These are phyloP conservation scores for Podocnemis expansa DNA, from an alignment of 2,113 vertebrate species.

Conservation along the genomic window DNA sequence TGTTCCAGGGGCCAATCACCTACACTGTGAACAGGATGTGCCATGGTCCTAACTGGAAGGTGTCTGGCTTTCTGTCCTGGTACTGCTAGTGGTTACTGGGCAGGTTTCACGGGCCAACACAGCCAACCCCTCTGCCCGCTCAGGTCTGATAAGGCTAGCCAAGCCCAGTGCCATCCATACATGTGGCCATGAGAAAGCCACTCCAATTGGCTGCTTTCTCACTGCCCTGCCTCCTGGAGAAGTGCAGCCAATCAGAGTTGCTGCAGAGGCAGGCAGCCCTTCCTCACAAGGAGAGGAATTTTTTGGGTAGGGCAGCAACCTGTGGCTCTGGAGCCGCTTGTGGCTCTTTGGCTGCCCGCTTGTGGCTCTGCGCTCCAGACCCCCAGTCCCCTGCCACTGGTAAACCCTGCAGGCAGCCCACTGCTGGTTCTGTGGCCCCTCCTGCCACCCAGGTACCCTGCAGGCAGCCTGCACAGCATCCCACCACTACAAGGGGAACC, in stretches of 20 bases:
- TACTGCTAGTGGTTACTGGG: not conserved
- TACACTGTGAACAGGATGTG: not conserved
- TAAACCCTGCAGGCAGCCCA: no score
- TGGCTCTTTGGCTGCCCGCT: no score
- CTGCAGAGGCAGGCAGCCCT: not conserved
- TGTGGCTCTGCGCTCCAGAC: no score
- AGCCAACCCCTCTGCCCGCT: not conserved
- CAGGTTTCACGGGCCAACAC: not conserved
- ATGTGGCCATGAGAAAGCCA: not conserved
- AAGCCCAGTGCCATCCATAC: not conserved
- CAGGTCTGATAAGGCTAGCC: no score
- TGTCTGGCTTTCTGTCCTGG: not conserved
- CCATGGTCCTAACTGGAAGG: not conserved
- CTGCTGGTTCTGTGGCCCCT: no score
- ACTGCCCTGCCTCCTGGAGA: not conserved
- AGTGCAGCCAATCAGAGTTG: not conserved
- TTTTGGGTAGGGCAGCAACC: no score
- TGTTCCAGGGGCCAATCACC: not conserved
- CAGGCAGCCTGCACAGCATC: no score
- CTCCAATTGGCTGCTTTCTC: not conserved
- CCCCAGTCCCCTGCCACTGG: no score
- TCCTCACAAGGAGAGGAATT: no score
- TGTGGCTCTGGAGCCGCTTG: no score
- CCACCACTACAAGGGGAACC: no score
- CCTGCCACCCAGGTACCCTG: no score